phyloP scores from a whole-genome alignment of 1,140 invertebrate genomes.

The Hyposmocoma kahamanoa region DNA sequence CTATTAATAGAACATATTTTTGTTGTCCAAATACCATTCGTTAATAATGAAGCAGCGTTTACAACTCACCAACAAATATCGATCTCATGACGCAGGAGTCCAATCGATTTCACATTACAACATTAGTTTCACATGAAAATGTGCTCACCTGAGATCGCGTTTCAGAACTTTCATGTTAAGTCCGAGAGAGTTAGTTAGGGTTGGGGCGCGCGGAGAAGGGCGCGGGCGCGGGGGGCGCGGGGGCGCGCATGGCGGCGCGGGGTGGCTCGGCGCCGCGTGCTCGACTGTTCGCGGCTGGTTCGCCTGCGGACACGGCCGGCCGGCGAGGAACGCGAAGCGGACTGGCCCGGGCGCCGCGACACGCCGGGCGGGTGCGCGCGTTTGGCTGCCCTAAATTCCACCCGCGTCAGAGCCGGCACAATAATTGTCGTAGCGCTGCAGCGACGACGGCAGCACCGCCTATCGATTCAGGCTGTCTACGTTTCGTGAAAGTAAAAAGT shows the following conservation, averaged over 20 bases:
- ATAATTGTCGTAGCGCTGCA: constrained; percentile 64
- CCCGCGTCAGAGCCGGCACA: constrained; percentile 57
- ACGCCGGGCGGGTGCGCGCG: constrained; percentile 33
- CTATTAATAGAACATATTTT: constrained; percentile 21
- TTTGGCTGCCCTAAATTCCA: constrained; percentile 62
- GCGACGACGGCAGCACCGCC: constrained; percentile 52
- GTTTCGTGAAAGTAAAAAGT: constrained; percentile 68
- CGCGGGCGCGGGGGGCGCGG: constrained; percentile 13
- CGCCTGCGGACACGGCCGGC: constrained; percentile 16
- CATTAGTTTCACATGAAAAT: constrained; percentile 25
- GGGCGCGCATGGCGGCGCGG: constrained; percentile 7
- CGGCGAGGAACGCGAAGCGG: constrained; percentile 17
- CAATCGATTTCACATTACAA: constrained; percentile 36
- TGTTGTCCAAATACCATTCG: constrained; percentile 20
- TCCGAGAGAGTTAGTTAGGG: constrained; percentile 10
- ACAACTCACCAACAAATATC: constrained; percentile 30
- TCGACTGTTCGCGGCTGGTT: too few relatives aligned
- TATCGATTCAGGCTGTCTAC: constrained; percentile 53
- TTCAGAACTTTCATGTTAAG: constrained; percentile 17
- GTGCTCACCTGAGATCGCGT: constrained; percentile 26
- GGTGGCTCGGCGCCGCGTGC: constrained; percentile 6
- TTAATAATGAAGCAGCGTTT: constrained; percentile 27
- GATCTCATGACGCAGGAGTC: constrained; percentile 27
- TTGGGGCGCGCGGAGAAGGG: constrained; percentile 9
- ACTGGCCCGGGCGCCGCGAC: constrained; percentile 24